phyloP scores from a whole-genome alignment of 2,888 invertebrate species.

The Erebia aethiops region DNA sequence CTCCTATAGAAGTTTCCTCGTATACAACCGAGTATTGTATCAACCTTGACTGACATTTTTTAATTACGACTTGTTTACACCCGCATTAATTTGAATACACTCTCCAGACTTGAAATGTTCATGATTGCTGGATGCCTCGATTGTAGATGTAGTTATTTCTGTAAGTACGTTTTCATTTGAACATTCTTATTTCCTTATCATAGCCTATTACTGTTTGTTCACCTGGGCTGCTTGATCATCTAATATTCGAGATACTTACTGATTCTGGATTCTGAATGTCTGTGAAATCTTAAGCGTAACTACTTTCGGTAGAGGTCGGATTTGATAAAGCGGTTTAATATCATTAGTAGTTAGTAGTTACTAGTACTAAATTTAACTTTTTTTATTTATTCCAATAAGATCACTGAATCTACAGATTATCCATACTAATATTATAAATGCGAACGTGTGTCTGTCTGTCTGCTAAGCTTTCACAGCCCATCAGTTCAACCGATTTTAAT shows the following conservation, averaged over 20 bases:
- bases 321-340: too few species aligned
- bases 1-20: conserved; percentile 47
- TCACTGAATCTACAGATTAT: too few species aligned
- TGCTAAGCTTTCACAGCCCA: too few species aligned
- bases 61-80: conserved; percentile 47
- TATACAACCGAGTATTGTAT: conserved; percentile 47
- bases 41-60: conserved; percentile 64
- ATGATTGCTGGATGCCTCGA: conserved; percentile 1
- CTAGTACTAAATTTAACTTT: too few species aligned
- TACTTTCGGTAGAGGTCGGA: too few species aligned
- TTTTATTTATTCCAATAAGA: too few species aligned
- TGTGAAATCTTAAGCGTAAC: too few species aligned
- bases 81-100: conserved; percentile 44
- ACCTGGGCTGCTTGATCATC: neutral
- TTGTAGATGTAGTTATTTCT: neutral
- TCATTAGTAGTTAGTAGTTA: too few species aligned
- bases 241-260: neutral
- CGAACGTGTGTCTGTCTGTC: too few species aligned
- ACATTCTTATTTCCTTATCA: neutral
- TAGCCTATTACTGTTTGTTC: neutral
- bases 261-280: neutral
- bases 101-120: conserved; percentile 4
- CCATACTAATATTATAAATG: too few species aligned
- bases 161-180: neutral
- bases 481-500: too few species aligned